These are phyloP conservation scores for Podiceps cristatus DNA, from an alignment of 2,113 vertebrate species.

Conservation along the genomic window DNA sequence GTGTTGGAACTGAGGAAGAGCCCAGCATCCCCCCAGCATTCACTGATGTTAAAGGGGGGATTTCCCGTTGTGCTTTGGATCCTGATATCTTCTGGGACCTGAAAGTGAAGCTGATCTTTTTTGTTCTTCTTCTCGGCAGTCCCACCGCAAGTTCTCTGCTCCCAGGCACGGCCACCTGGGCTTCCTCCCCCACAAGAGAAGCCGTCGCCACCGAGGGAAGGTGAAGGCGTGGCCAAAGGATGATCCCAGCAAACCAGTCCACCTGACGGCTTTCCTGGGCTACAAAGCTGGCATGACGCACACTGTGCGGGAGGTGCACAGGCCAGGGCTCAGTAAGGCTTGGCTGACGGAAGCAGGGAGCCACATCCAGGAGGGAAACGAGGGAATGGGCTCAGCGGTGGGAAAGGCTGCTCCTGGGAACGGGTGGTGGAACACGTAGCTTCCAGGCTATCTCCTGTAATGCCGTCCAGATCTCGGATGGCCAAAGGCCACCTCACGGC, in stretches of 20 bases:
- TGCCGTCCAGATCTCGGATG: not conserved
- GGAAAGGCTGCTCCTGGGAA: not conserved
- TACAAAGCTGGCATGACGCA: constrained; percentile 88
- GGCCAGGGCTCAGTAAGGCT: constrained; percentile 81
- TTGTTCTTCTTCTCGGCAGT: constrained; percentile 32
- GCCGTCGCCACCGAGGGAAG: constrained; percentile 80
- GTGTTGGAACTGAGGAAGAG: not conserved
- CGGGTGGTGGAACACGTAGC: not conserved
- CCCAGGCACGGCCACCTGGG: constrained; percentile 84
- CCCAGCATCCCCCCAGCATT: not conserved
- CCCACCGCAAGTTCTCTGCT: constrained; percentile 85
- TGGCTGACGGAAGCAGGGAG: not conserved
- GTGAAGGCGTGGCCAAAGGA: constrained; percentile 85
- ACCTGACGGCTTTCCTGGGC: constrained; percentile 84
- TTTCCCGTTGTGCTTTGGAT: not conserved
- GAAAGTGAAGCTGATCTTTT: not conserved
- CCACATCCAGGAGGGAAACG: not conserved
- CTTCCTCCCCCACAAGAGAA: constrained; percentile 82
- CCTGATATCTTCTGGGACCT: fast-evolving
- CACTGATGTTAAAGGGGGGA: not conserved
- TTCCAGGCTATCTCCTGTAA: not conserved
- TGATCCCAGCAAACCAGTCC: constrained; percentile 79
- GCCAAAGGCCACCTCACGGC: not conserved
- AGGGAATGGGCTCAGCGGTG: not conserved
- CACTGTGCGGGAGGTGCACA: constrained; percentile 78